Base-by-base conservation (phyloP, 2,888 invertebrate genomes). In the Helobdella robusta region DNA sequence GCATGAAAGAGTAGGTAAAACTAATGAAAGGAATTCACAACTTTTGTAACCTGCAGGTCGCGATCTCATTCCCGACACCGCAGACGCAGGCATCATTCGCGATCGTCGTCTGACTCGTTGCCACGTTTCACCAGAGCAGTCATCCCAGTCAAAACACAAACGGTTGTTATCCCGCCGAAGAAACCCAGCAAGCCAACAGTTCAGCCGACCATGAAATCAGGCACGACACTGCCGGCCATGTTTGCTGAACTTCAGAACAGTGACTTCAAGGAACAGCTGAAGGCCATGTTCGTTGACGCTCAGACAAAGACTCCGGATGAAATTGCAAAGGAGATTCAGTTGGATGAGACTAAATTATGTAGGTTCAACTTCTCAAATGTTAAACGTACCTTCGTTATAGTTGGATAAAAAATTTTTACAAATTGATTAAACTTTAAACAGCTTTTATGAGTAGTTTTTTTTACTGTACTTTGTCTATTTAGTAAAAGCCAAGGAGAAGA, bases 191-290 rank as follows among this genome's bases (percentile, higher is more conserved):
- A 54, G 5, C 30, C 54, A 11, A 54, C 32, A 32, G 32, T 54
- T 25, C 30, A 28, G 4, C 54, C 54, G 30, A 54, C 25, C 54
- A 54, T 54, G 54, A 54, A 54, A 23, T 54, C 54, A 4, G 54
- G 54, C 28, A 54, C 54, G 8, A 54, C 11, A 18, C 28, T 54
- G 28, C 54, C 54, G n/a, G n/a, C n/a, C n/a, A n/a, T n/a, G n/a
- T 56, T 2, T 8, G 5, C 1, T 61, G 20, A 23, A 23, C 48
- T 15, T 32, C 2, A 18, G 46, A n/a, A n/a, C n/a, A n/a, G n/a
- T n/a, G n/a, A 50, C 11, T 77, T 76, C 68, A 76, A 76, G 67
- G 76, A 78, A 63, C 71, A 74, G 67, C 73, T 77, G 74, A 74
- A 75, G 65, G 75, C 75, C 66, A 72, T 76, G 66, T 64, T 77